Conservation (phyloP, 2,888 invertebrate species). For the Automeris io region DNA sequence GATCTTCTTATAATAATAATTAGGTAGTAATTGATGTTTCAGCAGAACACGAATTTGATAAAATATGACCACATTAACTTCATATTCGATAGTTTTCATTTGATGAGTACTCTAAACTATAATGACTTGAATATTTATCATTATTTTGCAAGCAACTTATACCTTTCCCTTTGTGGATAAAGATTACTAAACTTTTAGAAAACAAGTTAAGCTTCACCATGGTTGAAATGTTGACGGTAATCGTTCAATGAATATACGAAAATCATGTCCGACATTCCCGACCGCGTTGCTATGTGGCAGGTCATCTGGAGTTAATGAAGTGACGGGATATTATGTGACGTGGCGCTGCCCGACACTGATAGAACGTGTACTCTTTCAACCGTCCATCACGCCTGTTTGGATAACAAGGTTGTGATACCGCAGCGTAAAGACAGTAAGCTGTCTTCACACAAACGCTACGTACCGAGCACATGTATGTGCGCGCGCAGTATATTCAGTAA, state of each 20-base stretch:
- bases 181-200: neutral
- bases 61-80: too few relatives aligned
- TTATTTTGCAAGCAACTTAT: too few relatives aligned
- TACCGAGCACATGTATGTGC: neutral
- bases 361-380: neutral
- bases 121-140: too few relatives aligned
- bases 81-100: too few relatives aligned
- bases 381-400: neutral
- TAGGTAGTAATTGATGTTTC: too few relatives aligned
- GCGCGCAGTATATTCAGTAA: too few relatives aligned
- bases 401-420: slow-evolving; percentile 1
- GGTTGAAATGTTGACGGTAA: neutral
- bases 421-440: neutral
- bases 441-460: neutral
- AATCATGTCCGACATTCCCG: slow-evolving; percentile 14
- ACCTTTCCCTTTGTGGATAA: too few relatives aligned
- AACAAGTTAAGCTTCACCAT: neutral
- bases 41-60: too few relatives aligned
- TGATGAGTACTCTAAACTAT: too few relatives aligned
- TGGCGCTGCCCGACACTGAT: neutral
- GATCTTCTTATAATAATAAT: too few relatives aligned
- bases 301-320: slow-evolving; percentile 18
- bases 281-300: slow-evolving; percentile 12
- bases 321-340: slow-evolving; percentile 7
- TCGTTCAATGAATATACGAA: neutral